Conservation (phyloP, 2,888 invertebrate species). For the Amblyjoppa fuscipennis region DNA sequence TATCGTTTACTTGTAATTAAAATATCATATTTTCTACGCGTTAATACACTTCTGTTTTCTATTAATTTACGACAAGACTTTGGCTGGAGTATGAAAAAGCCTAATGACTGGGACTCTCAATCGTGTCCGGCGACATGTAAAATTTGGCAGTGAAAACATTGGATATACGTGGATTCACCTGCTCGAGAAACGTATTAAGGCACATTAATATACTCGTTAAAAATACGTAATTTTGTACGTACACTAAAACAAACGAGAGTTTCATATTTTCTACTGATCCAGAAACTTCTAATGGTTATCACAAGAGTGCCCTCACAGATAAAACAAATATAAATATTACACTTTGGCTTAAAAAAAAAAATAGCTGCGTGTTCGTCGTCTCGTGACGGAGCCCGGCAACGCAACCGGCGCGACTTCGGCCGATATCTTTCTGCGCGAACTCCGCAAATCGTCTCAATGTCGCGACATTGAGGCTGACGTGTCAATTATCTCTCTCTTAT, state of each 20-base stretch:
- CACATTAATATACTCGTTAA: neutral
- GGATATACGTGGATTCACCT: neutral
- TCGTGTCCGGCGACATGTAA: neutral
- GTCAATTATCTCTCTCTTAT: neutral
- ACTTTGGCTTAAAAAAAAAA: neutral
- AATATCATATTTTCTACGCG: neutral
- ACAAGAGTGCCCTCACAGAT: neutral
- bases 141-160: neutral
- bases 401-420: neutral
- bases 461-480: slow-evolving; percentile 3
- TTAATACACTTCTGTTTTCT: neutral
- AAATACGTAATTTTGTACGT: slow-evolving; percentile 37
- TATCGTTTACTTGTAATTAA: slow-evolving; percentile 18
- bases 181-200: neutral
- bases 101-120: neutral
- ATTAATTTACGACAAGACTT: neutral
- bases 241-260: slow-evolving; percentile 23
- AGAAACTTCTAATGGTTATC: neutral
- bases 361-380: neutral
- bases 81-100: neutral
- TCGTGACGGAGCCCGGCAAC: neutral
- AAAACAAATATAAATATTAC: neutral
- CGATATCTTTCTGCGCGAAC: neutral
- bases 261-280: slow-evolving; percentile 54
- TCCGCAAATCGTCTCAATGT: neutral